Conservation (phyloP, 2,888 invertebrate species). For the Netelia fuscicornis region DNA sequence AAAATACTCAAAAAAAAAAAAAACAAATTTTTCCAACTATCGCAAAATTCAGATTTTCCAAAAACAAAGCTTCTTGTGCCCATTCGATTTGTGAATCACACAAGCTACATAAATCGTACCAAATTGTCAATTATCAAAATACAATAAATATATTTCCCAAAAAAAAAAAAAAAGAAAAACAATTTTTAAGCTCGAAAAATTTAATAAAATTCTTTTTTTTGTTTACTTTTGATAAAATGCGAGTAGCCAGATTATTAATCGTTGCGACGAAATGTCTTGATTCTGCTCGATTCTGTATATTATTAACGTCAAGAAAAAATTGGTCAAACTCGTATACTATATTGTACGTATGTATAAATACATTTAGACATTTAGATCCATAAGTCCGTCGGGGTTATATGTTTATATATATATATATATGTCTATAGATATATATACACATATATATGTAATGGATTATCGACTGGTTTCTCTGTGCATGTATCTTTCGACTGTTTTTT, state of each 20-base stretch:
- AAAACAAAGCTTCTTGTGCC: too few relatives aligned
- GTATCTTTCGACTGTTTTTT: slow-evolving; percentile 74
- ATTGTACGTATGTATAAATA: slow-evolving; percentile 45
- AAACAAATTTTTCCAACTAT: too few relatives aligned
- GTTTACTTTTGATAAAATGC: not conserved
- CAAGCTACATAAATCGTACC: too few relatives aligned
- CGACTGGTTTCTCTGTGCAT: slow-evolving; percentile 81
- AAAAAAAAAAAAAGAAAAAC: not conserved
- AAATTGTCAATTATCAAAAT: too few relatives aligned
- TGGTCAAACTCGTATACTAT: slow-evolving; percentile 29
- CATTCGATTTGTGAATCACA: too few relatives aligned
- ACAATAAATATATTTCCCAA: too few relatives aligned
- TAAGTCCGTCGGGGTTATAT: slow-evolving; percentile 23
- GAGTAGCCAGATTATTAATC: not conserved
- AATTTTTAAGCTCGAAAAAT: not conserved
- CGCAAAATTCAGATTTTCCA: too few relatives aligned
- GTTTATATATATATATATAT: slow-evolving; percentile 43
- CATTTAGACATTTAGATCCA: slow-evolving; percentile 68
- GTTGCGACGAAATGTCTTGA: slow-evolving; percentile 34
- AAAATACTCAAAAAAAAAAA: too few relatives aligned
- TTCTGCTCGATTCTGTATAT: slow-evolving; percentile 44
- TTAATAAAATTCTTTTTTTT: not conserved
- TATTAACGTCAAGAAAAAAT: slow-evolving; percentile 31
- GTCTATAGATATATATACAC: slow-evolving; percentile 47
- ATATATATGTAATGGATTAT: slow-evolving; percentile 65